Conservation (phyloP, 2,888 invertebrate species). For the Cetonia aurata region DNA sequence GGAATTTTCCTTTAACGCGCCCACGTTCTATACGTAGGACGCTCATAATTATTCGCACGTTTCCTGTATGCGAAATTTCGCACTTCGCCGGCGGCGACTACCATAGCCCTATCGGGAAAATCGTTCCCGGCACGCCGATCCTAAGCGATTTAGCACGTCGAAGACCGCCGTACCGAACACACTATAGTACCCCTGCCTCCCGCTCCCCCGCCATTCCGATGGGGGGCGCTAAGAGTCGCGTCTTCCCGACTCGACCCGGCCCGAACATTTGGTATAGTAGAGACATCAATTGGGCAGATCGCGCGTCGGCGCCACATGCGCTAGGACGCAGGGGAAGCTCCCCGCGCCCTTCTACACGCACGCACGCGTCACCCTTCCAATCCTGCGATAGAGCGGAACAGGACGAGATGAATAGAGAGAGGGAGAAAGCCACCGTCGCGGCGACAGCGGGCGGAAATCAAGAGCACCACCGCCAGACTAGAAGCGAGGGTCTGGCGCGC, state of each 20-base stretch:
- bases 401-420: slow-evolving; percentile 9
- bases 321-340: background rate
- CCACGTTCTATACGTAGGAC: too few relatives aligned
- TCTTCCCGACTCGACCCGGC: slow-evolving; percentile 24
- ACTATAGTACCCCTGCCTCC: background rate
- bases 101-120: background rate
- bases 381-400: slow-evolving; percentile 22
- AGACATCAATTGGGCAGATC: slow-evolving; percentile 45
- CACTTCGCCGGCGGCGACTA: background rate
- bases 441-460: slow-evolving; percentile 60
- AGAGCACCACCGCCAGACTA: slow-evolving; percentile 54
- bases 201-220: background rate
- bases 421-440: slow-evolving; percentile 62
- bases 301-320: slow-evolving; percentile 46
- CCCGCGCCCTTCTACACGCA: background rate
- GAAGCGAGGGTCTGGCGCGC: slow-evolving; percentile 55
- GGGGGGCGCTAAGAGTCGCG: slow-evolving; percentile 18
- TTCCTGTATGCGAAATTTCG: background rate
- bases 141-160: background rate
- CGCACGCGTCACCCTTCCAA: slow-evolving; percentile 46
- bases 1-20: too few relatives aligned
- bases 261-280: slow-evolving; percentile 44
- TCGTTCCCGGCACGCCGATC: slow-evolving; percentile 4
- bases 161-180: background rate
- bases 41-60: background rate